Percentiles rank a stretch among this genome's conserved stretches.
Evolutionary conservation across 2,888 invertebrate species (phyloP).

Genomic region (Microctonus hyperodae): DNA sequence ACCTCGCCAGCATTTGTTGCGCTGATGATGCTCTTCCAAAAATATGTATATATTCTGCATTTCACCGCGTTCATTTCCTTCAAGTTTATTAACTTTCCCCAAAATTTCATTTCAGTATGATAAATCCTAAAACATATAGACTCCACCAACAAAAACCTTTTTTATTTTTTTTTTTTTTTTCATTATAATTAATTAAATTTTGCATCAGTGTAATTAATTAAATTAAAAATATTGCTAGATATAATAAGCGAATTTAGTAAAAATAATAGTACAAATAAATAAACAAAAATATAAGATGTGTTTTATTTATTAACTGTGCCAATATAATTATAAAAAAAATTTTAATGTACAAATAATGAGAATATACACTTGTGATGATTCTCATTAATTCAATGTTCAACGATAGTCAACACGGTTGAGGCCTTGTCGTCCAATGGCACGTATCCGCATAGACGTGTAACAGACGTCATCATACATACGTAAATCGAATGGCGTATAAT

Average conservation of each 20-base stretch:
- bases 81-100: no score
- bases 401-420: background rate
- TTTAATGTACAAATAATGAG: constrained; percentile 21
- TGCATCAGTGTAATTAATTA: no score
- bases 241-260: background rate
- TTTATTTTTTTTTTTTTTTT: no score
- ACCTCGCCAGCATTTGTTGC: constrained; percentile 15
- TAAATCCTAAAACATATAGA: no score
- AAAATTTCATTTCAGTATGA: no score
- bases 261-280: background rate
- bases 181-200: no score
- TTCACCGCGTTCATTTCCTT: background rate
- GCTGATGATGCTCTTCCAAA: background rate
- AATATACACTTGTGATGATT: constrained; percentile 6
- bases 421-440: constrained; percentile 28
- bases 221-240: no score
- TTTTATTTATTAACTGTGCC: constrained; percentile 27
- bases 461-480: constrained; percentile 25
- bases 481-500: constrained; percentile 21
- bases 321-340: constrained; percentile 23
- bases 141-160: no score
- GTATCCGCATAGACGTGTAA: constrained; percentile 21
- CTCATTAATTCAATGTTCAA: constrained; percentile 11
- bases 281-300: constrained; percentile 17
- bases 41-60: background rate